These are phyloP conservation scores for Mythimna vitellina DNA, from an alignment of 2,888 invertebrate species.

Conservation along the genomic window DNA sequence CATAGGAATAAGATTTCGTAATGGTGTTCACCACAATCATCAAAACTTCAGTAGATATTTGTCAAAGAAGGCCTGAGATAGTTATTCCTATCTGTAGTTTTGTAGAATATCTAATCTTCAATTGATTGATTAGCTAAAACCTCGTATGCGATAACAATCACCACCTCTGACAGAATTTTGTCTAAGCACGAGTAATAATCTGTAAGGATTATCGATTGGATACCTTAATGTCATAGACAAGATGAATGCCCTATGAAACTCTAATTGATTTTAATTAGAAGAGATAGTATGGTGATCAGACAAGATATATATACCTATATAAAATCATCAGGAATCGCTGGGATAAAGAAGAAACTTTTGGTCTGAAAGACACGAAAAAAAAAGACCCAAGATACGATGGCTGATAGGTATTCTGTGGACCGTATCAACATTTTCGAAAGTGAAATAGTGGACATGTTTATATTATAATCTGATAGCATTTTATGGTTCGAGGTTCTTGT, in stretches of 20 bases:
- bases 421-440: constrained; percentile 1
- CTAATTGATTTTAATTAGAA: neutral
- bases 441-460: constrained; percentile 4
- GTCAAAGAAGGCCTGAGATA: neutral
- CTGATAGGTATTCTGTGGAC: neutral
- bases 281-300: neutral
- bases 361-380: constrained; percentile 13
- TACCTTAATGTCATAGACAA: neutral
- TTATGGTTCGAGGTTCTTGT: constrained; percentile 43
- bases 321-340: neutral
- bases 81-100: constrained; percentile 9
- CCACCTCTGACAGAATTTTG: neutral
- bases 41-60: constrained; percentile 4
- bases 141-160: neutral
- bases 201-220: neutral
- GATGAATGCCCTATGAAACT: neutral
- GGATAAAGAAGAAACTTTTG: neutral
- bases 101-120: constrained; percentile 14
- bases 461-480: constrained; percentile 50
- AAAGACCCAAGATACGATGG: neutral
- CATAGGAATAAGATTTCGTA: neutral
- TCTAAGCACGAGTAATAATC: neutral
- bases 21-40: neutral
- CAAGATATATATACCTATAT: neutral
- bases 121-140: constrained; percentile 27